Conservation (phyloP, 2,888 invertebrate genomes). For the Neoascia interrupta region DNA sequence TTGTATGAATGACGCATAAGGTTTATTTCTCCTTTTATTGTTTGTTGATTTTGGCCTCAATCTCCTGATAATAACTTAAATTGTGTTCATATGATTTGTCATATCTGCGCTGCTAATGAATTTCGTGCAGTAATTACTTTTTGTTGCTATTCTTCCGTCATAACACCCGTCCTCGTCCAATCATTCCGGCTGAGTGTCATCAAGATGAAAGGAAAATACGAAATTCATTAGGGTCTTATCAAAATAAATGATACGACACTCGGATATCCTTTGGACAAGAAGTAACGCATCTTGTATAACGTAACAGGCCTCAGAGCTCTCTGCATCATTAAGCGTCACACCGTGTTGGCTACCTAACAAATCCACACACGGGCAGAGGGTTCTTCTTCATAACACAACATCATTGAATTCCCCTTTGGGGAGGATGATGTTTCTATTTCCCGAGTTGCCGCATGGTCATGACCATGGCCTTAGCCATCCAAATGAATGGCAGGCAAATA, state of each 20-base stretch:
- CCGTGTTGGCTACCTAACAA: slow-evolving; percentile 43
- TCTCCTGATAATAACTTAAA: too few species aligned
- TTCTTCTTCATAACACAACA: slow-evolving; percentile 29
- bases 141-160: slow-evolving; percentile 33
- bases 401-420: slow-evolving; percentile 51
- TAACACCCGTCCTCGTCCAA: slow-evolving; percentile 32
- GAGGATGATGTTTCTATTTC: slow-evolving; percentile 66
- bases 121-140: too few species aligned
- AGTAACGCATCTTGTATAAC: slow-evolving; percentile 54
- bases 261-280: slow-evolving; percentile 66
- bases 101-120: too few species aligned
- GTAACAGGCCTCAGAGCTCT: slow-evolving; percentile 45
- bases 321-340: slow-evolving; percentile 62
- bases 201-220: slow-evolving; percentile 63
- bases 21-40: too few species aligned
- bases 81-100: too few species aligned
- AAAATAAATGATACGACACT: slow-evolving; percentile 69
- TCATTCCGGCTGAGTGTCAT: slow-evolving; percentile 62
- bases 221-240: slow-evolving; percentile 69
- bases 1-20: too few species aligned
- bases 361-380: background rate
- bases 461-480: slow-evolving; percentile 44
- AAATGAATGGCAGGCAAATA: slow-evolving; percentile 59
- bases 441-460: too few species aligned
- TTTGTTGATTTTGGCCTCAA: too few species aligned